phyloP scores from a whole-genome alignment of 2,888 invertebrate genomes.

The Rotaria socialis region DNA sequence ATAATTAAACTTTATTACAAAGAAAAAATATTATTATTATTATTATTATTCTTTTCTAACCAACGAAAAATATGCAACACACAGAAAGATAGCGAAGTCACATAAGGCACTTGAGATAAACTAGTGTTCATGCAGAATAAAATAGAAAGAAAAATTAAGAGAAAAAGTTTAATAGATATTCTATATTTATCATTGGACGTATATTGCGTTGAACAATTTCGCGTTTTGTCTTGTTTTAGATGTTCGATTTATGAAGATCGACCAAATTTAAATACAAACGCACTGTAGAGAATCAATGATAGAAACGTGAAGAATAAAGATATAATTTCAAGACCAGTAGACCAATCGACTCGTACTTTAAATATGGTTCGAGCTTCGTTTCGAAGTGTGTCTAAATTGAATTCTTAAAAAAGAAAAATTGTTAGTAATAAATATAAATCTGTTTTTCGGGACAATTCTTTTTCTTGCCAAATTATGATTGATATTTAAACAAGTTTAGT shows the following conservation, averaged over 20 bases:
- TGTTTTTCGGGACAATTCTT: too few relatives aligned
- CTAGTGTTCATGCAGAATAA: not conserved
- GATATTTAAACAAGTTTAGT: not conserved
- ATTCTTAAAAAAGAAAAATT: not conserved
- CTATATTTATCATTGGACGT: not conserved
- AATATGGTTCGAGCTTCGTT: not conserved
- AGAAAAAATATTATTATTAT: not conserved
- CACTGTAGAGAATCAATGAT: not conserved
- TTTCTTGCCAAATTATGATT: too few relatives aligned
- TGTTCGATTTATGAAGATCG: not conserved
- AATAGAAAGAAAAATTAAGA: not conserved
- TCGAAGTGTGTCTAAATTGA: not conserved
- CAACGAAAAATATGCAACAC: not conserved
- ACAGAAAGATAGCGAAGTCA: not conserved
- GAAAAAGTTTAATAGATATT: not conserved
- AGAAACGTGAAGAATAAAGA: not conserved
- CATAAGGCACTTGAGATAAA: not conserved
- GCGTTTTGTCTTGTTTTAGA: not conserved
- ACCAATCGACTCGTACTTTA: constrained; percentile 28
- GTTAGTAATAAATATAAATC: too few relatives aligned
- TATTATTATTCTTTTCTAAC: not conserved
- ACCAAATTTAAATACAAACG: constrained; percentile 12
- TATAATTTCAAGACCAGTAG: not conserved
- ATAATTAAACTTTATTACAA: not conserved
- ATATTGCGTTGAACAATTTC: not conserved